Base-by-base conservation (phyloP, 2,888 invertebrate genomes). In the Tipula lateralis region DNA sequence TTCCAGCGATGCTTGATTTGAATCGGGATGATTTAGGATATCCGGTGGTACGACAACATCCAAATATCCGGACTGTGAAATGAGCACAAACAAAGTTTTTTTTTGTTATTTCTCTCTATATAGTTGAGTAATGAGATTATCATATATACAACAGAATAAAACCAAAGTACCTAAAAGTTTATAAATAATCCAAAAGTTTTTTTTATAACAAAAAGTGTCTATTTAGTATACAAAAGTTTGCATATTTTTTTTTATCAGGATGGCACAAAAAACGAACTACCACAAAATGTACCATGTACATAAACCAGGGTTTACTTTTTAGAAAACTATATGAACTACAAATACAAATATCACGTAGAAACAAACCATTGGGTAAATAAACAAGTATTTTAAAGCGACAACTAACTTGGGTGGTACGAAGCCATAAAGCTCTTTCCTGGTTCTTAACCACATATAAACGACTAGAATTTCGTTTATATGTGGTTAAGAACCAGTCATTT, bases 31-130 rank as follows among this genome's bases (percentile, higher is more conserved):
- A 90, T 96, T 95, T 87, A 96, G 91, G 87, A 97, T 96, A 90
- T 96, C 96, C 84, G 96, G 96, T 12, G 96, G 96, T 87, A 96
- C 95, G 86, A 96, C 95, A 86, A 97, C 97, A 89, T 96, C 94
- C 88, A 97, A 92, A 88, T 94, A 93, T 86, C 96, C 97, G 92
- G 95, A 96, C 96, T 97, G 91, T 39, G 88, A 89, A 66, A 66
- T 24, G 9, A 66, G 24, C 66, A 24, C 85, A 34, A 84, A 66
- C 9, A 66, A 16, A 44, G n/a, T 24, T 24, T 66, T 44, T n/a
- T n/a, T 39, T 44, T 66, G 13, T 66, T 24, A 66, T 66, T 19
- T 66, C 19, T 66, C 66, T 66, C 3, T 39, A 2, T 39, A 39
- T 39, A 66, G 66, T 24, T 1, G 66, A 66, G 24, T 24, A 66